Conservation (phyloP, 2,797 vertebrate species). For the Lepus townsendii region DNA sequence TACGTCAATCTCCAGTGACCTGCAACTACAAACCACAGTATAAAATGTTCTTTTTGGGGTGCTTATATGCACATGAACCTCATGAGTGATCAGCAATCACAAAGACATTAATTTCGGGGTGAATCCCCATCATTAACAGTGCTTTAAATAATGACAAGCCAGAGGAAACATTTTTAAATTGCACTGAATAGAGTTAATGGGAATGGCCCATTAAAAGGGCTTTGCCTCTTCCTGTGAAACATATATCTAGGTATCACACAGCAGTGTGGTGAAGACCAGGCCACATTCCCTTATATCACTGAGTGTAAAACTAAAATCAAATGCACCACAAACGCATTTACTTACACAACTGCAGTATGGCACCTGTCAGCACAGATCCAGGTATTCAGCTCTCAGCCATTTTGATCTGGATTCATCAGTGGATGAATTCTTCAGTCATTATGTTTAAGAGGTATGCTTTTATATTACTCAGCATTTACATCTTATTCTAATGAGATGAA, state of each 20-base stretch:
- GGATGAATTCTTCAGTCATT: background rate
- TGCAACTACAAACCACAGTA: background rate
- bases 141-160: constrained; percentile 60
- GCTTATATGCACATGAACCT: background rate
- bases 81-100: constrained; percentile 57
- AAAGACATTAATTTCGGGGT: constrained; percentile 68
- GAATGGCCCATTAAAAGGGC: background rate
- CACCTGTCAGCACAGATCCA: background rate
- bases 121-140: constrained; percentile 59
- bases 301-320: background rate
- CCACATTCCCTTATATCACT: background rate
- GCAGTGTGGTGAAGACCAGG: rapidly evolving
- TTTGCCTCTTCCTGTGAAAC: background rate
- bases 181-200: rapidly evolving
- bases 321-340: background rate
- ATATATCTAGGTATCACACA: background rate
- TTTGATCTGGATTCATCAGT: background rate
- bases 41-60: background rate
- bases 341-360: background rate
- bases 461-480: background rate
- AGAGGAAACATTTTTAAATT: constrained; percentile 62
- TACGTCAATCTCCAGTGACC: background rate
- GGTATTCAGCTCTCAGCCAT: background rate
- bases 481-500: background rate
- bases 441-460: background rate